A percentile compares a stretch with the other conserved stretches of the same genome.
These are phyloP conservation scores for Fragum whitleyi DNA, from an alignment of 2,888 invertebrate species.

Conservation along the genomic window DNA sequence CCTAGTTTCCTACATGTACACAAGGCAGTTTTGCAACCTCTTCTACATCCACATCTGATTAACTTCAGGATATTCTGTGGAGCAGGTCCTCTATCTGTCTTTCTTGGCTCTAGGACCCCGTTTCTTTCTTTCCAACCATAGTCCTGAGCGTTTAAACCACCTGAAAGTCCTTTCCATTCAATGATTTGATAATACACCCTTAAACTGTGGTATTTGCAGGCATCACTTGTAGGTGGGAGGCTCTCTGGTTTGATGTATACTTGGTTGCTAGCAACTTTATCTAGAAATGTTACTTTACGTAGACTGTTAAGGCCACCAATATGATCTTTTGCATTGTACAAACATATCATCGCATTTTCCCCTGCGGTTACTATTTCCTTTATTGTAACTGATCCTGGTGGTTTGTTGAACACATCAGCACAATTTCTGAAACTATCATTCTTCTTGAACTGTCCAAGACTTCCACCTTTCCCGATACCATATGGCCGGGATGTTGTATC, in stretches of 20 bases:
- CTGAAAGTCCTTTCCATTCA: neutral
- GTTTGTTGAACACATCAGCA: constrained; percentile 3
- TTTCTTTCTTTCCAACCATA: neutral
- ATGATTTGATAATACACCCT: neutral
- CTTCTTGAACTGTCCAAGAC: constrained; percentile 8
- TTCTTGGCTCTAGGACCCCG: neutral
- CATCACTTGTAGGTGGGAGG: constrained; percentile 6
- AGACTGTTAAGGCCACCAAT: neutral
- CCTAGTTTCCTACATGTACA: constrained; percentile 6
- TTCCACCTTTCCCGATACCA: constrained; percentile 1
- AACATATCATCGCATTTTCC: neutral
- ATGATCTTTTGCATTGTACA: constrained; percentile 8
- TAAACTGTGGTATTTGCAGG: constrained; percentile 6
- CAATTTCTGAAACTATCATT: neutral
- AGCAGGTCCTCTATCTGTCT: neutral
- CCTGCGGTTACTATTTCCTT: neutral
- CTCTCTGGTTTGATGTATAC: neutral
- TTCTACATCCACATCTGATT: neutral
- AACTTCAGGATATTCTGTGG: constrained; percentile 7
- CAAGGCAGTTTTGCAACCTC: neutral
- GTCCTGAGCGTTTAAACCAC: neutral
- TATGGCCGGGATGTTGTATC: constrained; percentile 1
- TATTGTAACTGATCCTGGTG: neutral
- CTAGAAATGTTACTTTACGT: neutral
- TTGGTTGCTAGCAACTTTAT: constrained; percentile 4